These are phyloP conservation scores for Climacteris rufus DNA, from an alignment of 2,113 vertebrate genomes.

Conservation along the genomic window DNA sequence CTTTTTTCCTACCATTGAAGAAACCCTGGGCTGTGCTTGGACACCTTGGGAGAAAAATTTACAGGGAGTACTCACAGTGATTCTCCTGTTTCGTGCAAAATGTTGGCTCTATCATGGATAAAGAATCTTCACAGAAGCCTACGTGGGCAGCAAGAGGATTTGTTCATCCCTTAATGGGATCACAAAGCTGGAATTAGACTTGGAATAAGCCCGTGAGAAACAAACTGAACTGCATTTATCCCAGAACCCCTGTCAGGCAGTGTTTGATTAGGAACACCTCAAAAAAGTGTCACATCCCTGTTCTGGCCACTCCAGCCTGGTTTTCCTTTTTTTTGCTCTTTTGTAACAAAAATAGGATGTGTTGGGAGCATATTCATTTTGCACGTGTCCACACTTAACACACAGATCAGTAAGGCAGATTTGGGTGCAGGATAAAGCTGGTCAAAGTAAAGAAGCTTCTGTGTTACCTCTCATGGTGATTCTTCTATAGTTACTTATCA, in stretches of 20 bases:
- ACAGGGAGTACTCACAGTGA: neutral
- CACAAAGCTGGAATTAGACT: neutral
- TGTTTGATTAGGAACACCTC: neutral
- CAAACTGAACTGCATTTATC: neutral
- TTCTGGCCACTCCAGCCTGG: neutral
- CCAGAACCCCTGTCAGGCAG: neutral
- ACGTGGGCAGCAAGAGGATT: neutral
- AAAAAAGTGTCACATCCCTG: neutral
- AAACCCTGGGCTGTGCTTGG: neutral
- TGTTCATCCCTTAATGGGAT: neutral
- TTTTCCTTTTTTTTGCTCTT: neutral
- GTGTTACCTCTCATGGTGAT: neutral
- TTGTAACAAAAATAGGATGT: neutral
- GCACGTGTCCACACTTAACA: neutral
- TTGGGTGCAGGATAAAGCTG: neutral
- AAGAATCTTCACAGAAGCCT: neutral
- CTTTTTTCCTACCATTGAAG: neutral
- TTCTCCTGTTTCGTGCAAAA: neutral
- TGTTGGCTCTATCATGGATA: neutral
- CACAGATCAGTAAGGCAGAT: neutral
- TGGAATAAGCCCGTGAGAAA: neutral
- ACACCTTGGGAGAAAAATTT: neutral
- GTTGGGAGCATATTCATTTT: neutral
- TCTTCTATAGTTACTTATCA: neutral
- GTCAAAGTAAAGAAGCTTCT: neutral